Percentiles rank a stretch among this genome's conserved stretches.
phyloP scores from a whole-genome alignment of 1,140 invertebrate species.

The Conus ventricosus region DNA sequence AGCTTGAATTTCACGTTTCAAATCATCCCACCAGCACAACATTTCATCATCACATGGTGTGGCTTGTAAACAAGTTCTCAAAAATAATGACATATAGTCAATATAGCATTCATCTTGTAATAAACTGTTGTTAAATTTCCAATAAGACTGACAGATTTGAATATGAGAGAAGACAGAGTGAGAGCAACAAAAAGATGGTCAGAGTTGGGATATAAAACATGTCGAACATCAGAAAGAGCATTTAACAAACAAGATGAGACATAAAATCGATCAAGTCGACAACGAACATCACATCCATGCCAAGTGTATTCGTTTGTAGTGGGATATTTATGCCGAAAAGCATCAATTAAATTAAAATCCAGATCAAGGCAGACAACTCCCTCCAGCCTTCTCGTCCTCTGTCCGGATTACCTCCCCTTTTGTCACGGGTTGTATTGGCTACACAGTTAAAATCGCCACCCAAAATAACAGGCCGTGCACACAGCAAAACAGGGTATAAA shows the following conservation, averaged over 20 bases:
- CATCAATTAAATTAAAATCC: slow-evolving; percentile 22
- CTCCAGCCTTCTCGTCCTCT: neutral
- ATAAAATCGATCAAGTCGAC: slow-evolving; percentile 33
- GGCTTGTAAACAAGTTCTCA: neutral
- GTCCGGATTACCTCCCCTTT: slow-evolving; percentile 22
- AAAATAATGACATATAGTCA: neutral
- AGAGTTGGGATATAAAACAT: neutral
- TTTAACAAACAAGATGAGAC: slow-evolving; percentile 21
- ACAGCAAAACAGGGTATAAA: neutral
- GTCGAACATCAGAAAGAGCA: neutral
- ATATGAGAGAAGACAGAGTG: neutral
- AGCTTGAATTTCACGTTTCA: slow-evolving; percentile 32
- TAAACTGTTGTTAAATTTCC: slow-evolving; percentile 49
- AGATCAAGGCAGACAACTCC: neutral
- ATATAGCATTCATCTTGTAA: slow-evolving; percentile 5
- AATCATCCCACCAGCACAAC: slow-evolving; percentile 34
- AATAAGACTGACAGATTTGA: slow-evolving; percentile 31
- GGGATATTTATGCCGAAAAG: slow-evolving; percentile 8
- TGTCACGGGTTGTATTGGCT: neutral
- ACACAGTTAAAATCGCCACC: slow-evolving; percentile 40
- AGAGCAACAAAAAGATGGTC: slow-evolving; percentile 18
- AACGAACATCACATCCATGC: slow-evolving; percentile 1
- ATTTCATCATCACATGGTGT: slow-evolving; percentile 9
- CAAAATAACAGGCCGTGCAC: neutral
- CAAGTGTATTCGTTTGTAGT: neutral